phyloP scores from a whole-genome alignment of 2,797 vertebrate species.

The Cephalopachus bancanus region DNA sequence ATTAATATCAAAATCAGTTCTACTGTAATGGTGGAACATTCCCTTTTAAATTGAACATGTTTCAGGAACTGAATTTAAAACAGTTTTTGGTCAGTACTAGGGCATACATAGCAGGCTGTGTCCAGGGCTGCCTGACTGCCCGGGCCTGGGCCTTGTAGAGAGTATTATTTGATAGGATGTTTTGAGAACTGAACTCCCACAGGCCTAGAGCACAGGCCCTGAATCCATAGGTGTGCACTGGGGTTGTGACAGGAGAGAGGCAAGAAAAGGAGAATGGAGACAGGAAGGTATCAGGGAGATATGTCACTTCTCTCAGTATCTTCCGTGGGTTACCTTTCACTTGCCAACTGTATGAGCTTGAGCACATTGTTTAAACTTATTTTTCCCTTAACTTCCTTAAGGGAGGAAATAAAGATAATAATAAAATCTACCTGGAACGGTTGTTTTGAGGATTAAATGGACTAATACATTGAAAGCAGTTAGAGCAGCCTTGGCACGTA shows the following conservation, averaged over 20 bases:
- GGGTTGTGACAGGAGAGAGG: rapidly evolving
- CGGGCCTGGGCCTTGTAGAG: rapidly evolving
- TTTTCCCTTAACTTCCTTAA: not conserved
- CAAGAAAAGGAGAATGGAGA: rapidly evolving
- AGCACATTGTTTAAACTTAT: not conserved
- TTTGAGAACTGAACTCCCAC: rapidly evolving
- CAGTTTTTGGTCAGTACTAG: not conserved
- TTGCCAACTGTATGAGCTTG: too few relatives aligned
- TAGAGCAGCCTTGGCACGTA: not conserved
- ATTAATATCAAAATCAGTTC: not conserved
- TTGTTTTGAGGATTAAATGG: not conserved
- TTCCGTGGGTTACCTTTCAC: not conserved
- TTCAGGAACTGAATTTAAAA: not conserved
- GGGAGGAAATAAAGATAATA: not conserved
- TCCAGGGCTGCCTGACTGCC: not conserved
- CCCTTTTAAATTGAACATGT: not conserved
- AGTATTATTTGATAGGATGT: rapidly evolving
- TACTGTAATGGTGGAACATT: not conserved
- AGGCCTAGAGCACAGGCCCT: not conserved
- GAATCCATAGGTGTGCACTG: rapidly evolving
- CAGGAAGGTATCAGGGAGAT: rapidly evolving
- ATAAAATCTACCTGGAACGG: rapidly evolving
- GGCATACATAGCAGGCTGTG: rapidly evolving
- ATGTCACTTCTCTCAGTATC: rapidly evolving
- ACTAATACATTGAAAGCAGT: not conserved